Percentiles rank a stretch among this genome's conserved stretches.
Evolutionary conservation across 2,113 vertebrate species (phyloP).

Genomic region (Petaurus breviceps): DNA sequence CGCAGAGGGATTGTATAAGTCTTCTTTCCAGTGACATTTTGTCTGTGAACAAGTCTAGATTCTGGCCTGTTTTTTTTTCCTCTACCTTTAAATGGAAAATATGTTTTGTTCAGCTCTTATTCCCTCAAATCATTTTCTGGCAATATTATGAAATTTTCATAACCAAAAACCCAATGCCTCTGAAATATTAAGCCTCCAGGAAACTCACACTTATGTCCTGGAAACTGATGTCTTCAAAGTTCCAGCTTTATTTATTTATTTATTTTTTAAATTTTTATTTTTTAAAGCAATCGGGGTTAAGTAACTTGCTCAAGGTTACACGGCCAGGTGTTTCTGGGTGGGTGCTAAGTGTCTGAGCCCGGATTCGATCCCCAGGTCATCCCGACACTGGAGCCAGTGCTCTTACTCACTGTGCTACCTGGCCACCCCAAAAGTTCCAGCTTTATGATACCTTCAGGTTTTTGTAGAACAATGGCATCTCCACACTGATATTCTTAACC

Average conservation of each 20-base stretch:
- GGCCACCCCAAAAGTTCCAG: background rate
- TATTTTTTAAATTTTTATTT: too few relatives aligned
- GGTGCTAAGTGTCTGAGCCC: too few relatives aligned
- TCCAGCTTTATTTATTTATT: background rate
- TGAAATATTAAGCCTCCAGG: conserved; percentile 20
- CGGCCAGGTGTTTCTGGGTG: too few relatives aligned
- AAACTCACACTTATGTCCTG: background rate
- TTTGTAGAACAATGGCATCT: background rate
- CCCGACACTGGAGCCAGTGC: too few relatives aligned
- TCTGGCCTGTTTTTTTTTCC: too few relatives aligned
- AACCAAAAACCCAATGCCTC: conserved; percentile 43
- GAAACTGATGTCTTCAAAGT: background rate
- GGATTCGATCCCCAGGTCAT: too few relatives aligned
- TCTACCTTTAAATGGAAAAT: background rate
- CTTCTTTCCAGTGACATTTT: too few relatives aligned
- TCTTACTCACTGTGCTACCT: too few relatives aligned
- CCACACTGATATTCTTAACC: conserved; percentile 6
- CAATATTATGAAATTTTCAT: conserved; percentile 27
- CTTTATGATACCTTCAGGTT: background rate
- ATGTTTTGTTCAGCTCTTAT: background rate
- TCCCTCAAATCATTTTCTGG: conserved; percentile 11
- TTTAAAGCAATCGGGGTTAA: too few relatives aligned
- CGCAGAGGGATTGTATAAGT: too few relatives aligned
- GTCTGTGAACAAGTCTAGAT: too few relatives aligned
- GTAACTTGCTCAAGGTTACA: too few relatives aligned